Evolutionary conservation across 2,113 vertebrate species (phyloP), one percentile per base, ranked within the genome.

Genomic region (Dendrocopos noguchii): DNA sequence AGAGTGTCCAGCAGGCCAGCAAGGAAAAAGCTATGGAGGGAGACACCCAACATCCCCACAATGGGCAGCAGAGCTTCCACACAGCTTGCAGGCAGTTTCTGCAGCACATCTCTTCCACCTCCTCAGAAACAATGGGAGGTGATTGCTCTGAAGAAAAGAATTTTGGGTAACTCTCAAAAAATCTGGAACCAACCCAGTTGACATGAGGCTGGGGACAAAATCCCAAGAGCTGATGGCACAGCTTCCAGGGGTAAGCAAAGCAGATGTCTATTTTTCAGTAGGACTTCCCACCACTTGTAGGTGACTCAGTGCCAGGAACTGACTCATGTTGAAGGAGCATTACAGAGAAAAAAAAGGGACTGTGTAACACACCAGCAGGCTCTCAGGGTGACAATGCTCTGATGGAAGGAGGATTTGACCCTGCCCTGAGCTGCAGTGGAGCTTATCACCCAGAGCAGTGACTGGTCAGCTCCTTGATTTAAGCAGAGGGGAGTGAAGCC

Each of bases 221-320:
- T 65, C 75, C 34, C n/a, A 60, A 34, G 68, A 33, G 53, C 17
- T 0, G 0, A 36, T 61, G 36, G 72, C 50, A 59, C 8, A 63
- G 20, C 28, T 83, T 80, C 61, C 47, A 71, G 18, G 2, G 6
- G 64, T 36, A 44, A 74, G 31, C 13, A 66, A 42, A 89, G 91
- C 52, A 16, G 4, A 50, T 16, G 18, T 36, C 1, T 13, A 10
- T 44, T 66, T 84, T 66, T 64, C 63, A 31, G 65, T 95, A 28
- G 36, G 65, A 77, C 29, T 75, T 84, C 78, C 81, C 73, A 75
- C 21, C 0, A 0, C 61, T 86, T 68, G 16, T 42, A 77, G 29
- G 55, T 94, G 91, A 96, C 65, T 93, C 79, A 44, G 76, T 93
- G 94, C 95, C 91, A 96, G 80, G 77, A 91, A 86, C 44, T 83